Base-by-base conservation (phyloP, 2,888 invertebrate genomes). In the Teleiodes luculella region DNA sequence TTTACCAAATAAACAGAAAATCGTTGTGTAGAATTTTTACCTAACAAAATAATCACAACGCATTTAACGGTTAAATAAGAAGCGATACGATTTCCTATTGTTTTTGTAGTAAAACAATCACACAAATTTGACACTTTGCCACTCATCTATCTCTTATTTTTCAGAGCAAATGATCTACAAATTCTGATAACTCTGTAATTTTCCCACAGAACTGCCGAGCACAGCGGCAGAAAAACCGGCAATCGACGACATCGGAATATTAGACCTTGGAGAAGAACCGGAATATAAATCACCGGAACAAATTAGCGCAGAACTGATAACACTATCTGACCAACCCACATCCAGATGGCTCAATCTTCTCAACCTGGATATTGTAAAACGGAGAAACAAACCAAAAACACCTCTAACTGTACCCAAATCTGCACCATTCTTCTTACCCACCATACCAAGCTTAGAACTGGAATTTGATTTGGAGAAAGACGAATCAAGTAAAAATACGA, bases 361-460 rank as follows among this genome's bases (percentile, higher is more conserved):
- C 0, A 93, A 96, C 73, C 88, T 98, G 53, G 97, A 98, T 63
- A 80, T 95, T 0, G 95, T 99, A 1, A 96, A 95, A 78, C 93
- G 92, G 66, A 91, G 96, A 59, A 99, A 99, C 78, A 98, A 96
- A 74, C 98, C 98, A 0, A 96, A 94, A 79, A 94, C 94, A 49
- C 93, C 96, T 0, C 92, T 95, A 0, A 96, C 96, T 70, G 92
- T 92, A 1, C 95, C 96, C 0, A 96, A 96, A 81, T 92, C 94
- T 0, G 98, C 98, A 0, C 99, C 99, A 0, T 99, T 99, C 89
- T 99, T 99, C 78, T 86, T 99, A 50, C 98, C 98, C 0, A 98
- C 98, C 0, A 91, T 98, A 54, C 92, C 96, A 0, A 95, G 96
- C 1, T 86, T 97, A 14, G 93, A 95, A 65, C 83, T 96, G 5